phyloP scores from a whole-genome alignment of 2,113 vertebrate species.

The Podarcis muralis region DNA sequence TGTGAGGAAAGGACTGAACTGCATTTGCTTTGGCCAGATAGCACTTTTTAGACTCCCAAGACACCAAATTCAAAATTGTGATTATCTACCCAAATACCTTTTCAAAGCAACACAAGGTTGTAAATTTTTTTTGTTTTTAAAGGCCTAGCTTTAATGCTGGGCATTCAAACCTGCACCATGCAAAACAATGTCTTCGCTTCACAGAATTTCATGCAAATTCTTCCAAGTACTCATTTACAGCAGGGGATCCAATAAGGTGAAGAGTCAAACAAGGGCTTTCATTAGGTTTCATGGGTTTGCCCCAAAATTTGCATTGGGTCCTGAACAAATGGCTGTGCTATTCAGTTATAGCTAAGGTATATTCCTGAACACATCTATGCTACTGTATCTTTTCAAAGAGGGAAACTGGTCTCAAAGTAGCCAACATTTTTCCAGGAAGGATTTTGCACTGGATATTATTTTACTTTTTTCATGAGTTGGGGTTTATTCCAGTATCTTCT shows the following conservation, averaged over 20 bases:
- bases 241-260: not conserved
- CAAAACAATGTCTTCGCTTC: conserved; percentile 3
- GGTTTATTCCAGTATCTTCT: no score
- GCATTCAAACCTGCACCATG: not conserved
- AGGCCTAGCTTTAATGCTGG: not conserved
- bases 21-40: not conserved
- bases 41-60: not conserved
- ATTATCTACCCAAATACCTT: not conserved
- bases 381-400: not conserved
- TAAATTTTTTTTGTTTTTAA: not conserved
- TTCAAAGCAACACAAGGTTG: not conserved
- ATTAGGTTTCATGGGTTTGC: not conserved
- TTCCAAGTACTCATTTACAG: not conserved
- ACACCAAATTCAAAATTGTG: not conserved
- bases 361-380: not conserved
- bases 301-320: not conserved
- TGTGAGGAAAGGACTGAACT: not conserved
- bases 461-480: no score
- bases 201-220: not conserved
- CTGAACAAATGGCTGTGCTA: not conserved
- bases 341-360: not conserved
- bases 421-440: not conserved
- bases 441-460: no score
- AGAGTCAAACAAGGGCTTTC: not conserved
- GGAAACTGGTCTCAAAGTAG: not conserved